Percentiles rank a stretch among this genome's conserved stretches.
phyloP scores from a whole-genome alignment of 2,797 vertebrate genomes.

The Hypotaenidia philippensis region DNA sequence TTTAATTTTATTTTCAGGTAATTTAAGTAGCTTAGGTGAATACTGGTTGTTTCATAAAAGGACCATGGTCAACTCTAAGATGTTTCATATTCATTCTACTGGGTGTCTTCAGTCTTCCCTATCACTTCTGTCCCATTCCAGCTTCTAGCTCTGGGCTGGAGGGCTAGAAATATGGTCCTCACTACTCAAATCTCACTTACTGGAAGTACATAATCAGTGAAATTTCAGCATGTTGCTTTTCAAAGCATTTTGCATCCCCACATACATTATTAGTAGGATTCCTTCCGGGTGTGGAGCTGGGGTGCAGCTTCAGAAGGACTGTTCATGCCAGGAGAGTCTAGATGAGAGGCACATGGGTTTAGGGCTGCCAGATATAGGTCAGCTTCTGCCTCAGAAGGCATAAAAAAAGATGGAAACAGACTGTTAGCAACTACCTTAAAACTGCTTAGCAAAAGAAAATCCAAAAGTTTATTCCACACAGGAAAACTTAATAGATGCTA shows the following conservation, averaged over 20 bases:
- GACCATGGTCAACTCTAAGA: not conserved
- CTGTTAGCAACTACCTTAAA: not conserved
- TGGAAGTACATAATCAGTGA: not conserved
- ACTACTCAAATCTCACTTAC: not conserved
- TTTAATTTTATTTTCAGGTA: not conserved
- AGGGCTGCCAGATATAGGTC: not conserved
- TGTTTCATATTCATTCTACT: not conserved
- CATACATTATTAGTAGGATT: not conserved
- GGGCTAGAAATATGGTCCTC: not conserved
- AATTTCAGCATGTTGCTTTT: not conserved
- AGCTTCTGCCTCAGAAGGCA: not conserved
- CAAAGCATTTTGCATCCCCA: not conserved
- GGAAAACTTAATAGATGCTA: not conserved
- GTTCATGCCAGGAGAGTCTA: rapidly evolving
- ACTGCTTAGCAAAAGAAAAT: not conserved
- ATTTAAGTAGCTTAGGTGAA: not conserved
- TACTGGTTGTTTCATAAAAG: not conserved
- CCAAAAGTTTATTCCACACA: not conserved
- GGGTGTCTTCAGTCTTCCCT: not conserved
- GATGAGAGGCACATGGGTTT: not conserved
- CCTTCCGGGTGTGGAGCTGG: not conserved
- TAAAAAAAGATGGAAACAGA: not conserved
- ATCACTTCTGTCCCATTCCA: not conserved
- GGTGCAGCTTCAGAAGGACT: not conserved
- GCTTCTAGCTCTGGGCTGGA: not conserved